Evolutionary conservation across 1,140 invertebrate species (phyloP), one percentile per base, ranked within the genome.

Genomic region (Drosophila arawakana): DNA sequence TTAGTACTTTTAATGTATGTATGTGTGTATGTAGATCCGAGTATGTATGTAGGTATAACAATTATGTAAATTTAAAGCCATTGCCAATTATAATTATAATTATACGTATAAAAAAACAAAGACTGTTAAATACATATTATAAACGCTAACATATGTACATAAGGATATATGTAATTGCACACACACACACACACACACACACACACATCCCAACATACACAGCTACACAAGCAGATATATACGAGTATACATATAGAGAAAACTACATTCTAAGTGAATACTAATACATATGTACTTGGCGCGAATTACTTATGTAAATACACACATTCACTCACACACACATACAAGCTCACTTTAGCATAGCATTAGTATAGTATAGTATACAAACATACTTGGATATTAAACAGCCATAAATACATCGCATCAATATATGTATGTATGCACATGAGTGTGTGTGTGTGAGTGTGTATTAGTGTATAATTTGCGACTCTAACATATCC

Each of bases 41-140:
- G 18, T 46, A 68, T 73, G 15, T 30, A 30, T 6, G 25, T 78
- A 80, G 66, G 58, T 52, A 44, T 35, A 81, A 76, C 55, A 81
- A 80, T 54, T 25, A 50, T 54, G 13, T 13, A 37, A 15, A 35
- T 10, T 54, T 35, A 37, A 49, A 88, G 76, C 54, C 77, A 89
- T 86, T 89, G 80, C 73, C 73, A 83, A 83, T 83, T 78, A 60
- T 54, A 83, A 83, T 83, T 78, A 60, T 54, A 63, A 65, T 34
- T 15, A 55, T 43, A 35, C 25, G 37, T 43, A 55, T 41, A 55
- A 63, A 52, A 63, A 62, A 70, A 79, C 21, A 77, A 88, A 88
- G 83, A 88, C 83, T 88, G 83, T 76, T 83, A 67, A 76, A 73
- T 55, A 70, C 65, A 76, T 80, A 84, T 63, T 70, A 55, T 59